These are phyloP conservation scores for Heteromormyrus szaboi DNA, from an alignment of 2,797 vertebrate genomes.

Conservation along the genomic window DNA sequence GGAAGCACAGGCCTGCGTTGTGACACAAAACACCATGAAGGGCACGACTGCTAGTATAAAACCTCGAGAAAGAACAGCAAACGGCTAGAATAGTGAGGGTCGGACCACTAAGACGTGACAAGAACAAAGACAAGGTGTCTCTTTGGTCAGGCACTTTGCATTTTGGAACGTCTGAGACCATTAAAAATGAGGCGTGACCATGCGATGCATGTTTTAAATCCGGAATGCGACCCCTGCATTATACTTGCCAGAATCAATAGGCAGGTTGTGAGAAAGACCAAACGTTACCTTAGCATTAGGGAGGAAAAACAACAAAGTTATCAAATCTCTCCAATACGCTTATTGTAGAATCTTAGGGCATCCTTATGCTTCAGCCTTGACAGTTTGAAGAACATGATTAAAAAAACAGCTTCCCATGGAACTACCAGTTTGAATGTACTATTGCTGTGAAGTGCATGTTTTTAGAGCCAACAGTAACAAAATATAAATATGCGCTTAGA, in stretches of 20 bases:
- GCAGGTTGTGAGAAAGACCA: background rate
- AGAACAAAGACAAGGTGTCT: background rate
- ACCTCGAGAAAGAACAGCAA: background rate
- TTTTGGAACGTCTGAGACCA: background rate
- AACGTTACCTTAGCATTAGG: background rate
- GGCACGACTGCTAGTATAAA: background rate
- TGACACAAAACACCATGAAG: background rate
- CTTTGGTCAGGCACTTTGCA: background rate
- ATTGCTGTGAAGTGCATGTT: background rate
- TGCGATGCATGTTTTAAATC: background rate
- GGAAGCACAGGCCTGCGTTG: background rate
- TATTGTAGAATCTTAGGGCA: background rate
- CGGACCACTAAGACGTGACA: background rate
- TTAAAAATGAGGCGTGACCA: background rate
- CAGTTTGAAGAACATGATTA: background rate
- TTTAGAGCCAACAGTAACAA: constrained; percentile 4
- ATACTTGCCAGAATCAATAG: background rate
- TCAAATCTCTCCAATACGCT: background rate
- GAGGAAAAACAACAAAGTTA: background rate
- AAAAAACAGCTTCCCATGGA: background rate
- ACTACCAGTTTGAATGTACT: background rate
- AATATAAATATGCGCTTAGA: constrained; percentile 8
- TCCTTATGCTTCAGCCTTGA: background rate
- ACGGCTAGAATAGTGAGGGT: background rate
- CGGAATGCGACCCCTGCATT: background rate